A percentile compares a stretch with the other conserved stretches of the same genome.
These are phyloP conservation scores for Graptemys geographica DNA, from an alignment of 2,797 vertebrate species.

Conservation along the genomic window DNA sequence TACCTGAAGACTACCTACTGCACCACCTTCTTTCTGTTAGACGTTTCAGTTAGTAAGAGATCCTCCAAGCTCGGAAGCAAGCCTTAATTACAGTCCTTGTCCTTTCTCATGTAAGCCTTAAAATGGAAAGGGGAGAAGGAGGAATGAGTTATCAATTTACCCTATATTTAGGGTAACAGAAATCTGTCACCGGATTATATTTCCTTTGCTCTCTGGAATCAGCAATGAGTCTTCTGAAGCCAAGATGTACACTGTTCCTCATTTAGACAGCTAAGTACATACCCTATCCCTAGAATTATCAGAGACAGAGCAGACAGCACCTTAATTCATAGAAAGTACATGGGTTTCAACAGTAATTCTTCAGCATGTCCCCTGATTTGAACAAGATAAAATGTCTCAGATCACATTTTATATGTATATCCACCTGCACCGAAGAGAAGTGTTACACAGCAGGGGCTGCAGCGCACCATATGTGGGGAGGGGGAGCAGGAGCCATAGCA, in stretches of 20 bases:
- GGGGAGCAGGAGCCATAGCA: too few relatives aligned
- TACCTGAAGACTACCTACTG: not conserved
- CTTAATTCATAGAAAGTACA: too few relatives aligned
- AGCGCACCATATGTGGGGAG: too few relatives aligned
- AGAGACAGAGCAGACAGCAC: too few relatives aligned
- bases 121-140: not conserved
- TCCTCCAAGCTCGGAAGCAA: not conserved
- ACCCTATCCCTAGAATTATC: not conserved
- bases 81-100: not conserved
- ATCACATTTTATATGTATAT: not conserved
- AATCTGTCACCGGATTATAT: not conserved
- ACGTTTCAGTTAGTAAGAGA: not conserved
- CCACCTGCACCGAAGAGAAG: not conserved
- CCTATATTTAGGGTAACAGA: not conserved
- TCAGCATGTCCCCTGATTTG: too few relatives aligned
- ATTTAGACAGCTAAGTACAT: not conserved
- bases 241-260: not conserved
- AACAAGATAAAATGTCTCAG: not conserved
- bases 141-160: not conserved
- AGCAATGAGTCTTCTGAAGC: not conserved
- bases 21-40: not conserved
- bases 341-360: too few relatives aligned
- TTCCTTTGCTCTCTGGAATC: accelerated
- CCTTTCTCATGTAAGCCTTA: not conserved
- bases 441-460: too few relatives aligned